A percentile compares a stretch with the other conserved stretches of the same genome.
phyloP scores from a whole-genome alignment of 2,888 invertebrate species.

The Parnassius smintheus region DNA sequence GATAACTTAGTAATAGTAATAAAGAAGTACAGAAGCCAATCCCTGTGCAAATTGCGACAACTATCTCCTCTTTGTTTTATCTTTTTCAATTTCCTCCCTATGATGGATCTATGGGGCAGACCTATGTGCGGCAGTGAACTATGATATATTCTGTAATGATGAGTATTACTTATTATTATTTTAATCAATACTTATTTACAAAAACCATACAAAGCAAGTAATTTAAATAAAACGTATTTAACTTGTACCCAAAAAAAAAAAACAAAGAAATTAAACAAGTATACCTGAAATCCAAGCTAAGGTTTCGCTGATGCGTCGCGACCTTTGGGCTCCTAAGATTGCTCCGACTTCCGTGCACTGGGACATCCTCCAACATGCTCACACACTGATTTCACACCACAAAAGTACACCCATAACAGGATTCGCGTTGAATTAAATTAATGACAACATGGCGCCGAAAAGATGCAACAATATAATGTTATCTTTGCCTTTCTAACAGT shows the following conservation, averaged over 20 bases:
- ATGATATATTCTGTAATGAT: no score
- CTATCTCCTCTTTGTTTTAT: no score
- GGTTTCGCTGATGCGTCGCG: constrained; percentile 89
- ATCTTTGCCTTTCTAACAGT: constrained; percentile 30
- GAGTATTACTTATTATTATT: no score
- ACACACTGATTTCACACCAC: constrained; percentile 60
- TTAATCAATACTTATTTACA: no score
- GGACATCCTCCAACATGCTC: constrained; percentile 81
- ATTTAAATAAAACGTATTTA: neutral
- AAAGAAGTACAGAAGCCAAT: no score
- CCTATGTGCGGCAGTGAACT: no score
- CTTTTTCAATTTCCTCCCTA: no score
- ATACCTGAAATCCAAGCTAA: constrained; percentile 94
- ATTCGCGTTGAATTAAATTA: constrained; percentile 64
- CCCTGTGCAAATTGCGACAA: no score
- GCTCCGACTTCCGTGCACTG: constrained; percentile 72
- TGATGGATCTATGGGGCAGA: no score
- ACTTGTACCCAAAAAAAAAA: neutral
- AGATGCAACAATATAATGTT: constrained; percentile 37
- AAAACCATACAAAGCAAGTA: no score
- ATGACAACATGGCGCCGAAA: constrained; percentile 76
- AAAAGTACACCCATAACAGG: constrained; percentile 66
- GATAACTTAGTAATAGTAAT: no score
- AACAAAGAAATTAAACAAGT: constrained; percentile 24
- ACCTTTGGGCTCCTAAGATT: constrained; percentile 61